Conservation (phyloP, 2,113 vertebrate genomes). For the Tragelaphus imberbis region DNA sequence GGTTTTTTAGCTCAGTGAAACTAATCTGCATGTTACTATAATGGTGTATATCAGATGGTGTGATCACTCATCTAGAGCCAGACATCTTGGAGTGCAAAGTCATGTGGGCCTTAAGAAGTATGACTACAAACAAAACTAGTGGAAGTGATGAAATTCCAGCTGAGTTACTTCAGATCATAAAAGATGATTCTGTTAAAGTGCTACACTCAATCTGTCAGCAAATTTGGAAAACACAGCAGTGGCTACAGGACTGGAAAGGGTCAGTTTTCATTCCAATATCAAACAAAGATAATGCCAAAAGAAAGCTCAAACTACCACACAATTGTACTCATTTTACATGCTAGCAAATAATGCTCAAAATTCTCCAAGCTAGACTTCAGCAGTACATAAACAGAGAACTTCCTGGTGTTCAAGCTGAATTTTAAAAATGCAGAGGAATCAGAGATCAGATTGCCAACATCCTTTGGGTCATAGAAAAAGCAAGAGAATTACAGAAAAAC, state of each 20-base stretch:
- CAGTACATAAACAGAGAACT: not conserved
- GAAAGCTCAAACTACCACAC: not conserved
- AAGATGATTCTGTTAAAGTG: not conserved
- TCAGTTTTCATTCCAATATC: not conserved
- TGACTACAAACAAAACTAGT: not conserved
- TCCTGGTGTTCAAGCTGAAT: not conserved
- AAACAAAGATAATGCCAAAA: not conserved
- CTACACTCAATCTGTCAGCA: not conserved
- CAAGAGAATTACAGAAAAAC: not conserved
- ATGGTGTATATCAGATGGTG: not conserved
- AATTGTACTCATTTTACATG: not conserved
- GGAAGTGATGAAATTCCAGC: not conserved
- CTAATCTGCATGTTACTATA: not conserved
- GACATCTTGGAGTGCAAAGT: not conserved
- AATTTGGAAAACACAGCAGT: not conserved
- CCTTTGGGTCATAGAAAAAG: accelerated
- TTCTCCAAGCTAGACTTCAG: not conserved
- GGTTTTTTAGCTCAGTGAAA: not conserved
- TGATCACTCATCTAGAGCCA: not conserved
- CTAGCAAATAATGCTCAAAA: not conserved
- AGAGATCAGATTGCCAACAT: not conserved
- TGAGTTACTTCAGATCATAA: not conserved
- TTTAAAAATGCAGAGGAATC: not conserved
- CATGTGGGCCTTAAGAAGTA: not conserved
- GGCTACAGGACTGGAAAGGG: not conserved